Conservation (phyloP, 2,888 invertebrate genomes). For the Hydraecia micacea region DNA sequence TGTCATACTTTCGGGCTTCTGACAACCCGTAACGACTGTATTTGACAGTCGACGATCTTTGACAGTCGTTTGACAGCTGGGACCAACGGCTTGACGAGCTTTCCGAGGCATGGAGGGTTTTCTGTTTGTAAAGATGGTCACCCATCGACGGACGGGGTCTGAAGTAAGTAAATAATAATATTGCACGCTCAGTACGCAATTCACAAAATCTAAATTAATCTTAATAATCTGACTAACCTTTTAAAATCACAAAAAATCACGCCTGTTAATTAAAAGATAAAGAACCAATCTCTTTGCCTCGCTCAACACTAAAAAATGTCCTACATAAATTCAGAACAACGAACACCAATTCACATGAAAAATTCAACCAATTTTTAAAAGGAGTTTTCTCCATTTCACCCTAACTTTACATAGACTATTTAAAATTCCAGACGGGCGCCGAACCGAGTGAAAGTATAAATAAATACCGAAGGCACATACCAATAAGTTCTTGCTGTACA, state of each 20-base stretch:
- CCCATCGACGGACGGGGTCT: no score
- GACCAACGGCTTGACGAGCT: no score
- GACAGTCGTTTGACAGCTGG: no score
- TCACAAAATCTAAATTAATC: not conserved
- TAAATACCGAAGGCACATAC: constrained; percentile 20
- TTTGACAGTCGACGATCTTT: no score
- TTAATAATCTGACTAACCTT: not conserved
- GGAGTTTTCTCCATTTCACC: constrained; percentile 12
- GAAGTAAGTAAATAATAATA: no score
- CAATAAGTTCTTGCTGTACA: constrained; percentile 45
- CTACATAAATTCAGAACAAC: not conserved
- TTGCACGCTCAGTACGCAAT: no score
- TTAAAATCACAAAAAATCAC: not conserved
- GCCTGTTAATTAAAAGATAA: not conserved
- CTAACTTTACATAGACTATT: constrained; percentile 5
- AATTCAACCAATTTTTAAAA: constrained; percentile 9
- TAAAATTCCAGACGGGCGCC: constrained; percentile 26
- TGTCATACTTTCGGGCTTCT: no score
- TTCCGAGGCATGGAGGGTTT: no score
- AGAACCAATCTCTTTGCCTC: not conserved
- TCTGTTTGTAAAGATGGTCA: no score
- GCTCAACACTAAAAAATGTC: not conserved
- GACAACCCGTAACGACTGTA: no score
- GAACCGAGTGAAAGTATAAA: constrained; percentile 22
- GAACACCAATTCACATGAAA: not conserved